Percentiles rank a stretch among this genome's conserved stretches.
Evolutionary conservation across 2,113 vertebrate genomes (phyloP).

Genomic region (Trochalopteron elliotii): DNA sequence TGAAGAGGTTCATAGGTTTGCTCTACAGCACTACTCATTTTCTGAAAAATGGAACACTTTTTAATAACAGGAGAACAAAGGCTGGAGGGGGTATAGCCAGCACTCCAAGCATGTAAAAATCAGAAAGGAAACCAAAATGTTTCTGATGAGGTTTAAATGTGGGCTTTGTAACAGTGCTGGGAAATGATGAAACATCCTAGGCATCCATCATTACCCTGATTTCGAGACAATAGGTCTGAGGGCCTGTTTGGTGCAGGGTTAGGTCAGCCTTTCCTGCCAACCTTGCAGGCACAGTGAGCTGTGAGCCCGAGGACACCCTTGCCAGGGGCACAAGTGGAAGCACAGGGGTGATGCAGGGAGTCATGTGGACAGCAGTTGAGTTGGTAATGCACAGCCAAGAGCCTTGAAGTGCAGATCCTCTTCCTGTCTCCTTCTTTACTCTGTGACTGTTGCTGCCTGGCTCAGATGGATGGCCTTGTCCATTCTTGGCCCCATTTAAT

Average conservation of each 20-base stretch:
- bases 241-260: slow-evolving; percentile 42
- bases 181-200: slow-evolving; percentile 69
- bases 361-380: background rate
- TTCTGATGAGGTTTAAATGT: slow-evolving; percentile 64
- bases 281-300: background rate
- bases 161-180: slow-evolving; percentile 48
- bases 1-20: background rate
- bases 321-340: background rate
- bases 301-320: background rate
- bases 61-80: slow-evolving; percentile 13
- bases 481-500: background rate
- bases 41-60: background rate
- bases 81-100: background rate
- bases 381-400: background rate
- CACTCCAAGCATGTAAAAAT: slow-evolving; percentile 34
- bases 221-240: slow-evolving; percentile 58
- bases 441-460: background rate
- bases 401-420: background rate
- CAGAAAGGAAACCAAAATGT: slow-evolving; percentile 52
- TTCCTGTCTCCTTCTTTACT: background rate
- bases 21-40: background rate
- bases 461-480: background rate
- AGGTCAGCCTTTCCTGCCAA: slow-evolving; percentile 64
- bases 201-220: slow-evolving; percentile 59
- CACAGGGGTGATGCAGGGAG: background rate